A percentile compares a stretch with the other conserved stretches of the same genome.
Conservation (phyloP, 1,140 invertebrate species). For the Anthonomus grandis region DNA sequence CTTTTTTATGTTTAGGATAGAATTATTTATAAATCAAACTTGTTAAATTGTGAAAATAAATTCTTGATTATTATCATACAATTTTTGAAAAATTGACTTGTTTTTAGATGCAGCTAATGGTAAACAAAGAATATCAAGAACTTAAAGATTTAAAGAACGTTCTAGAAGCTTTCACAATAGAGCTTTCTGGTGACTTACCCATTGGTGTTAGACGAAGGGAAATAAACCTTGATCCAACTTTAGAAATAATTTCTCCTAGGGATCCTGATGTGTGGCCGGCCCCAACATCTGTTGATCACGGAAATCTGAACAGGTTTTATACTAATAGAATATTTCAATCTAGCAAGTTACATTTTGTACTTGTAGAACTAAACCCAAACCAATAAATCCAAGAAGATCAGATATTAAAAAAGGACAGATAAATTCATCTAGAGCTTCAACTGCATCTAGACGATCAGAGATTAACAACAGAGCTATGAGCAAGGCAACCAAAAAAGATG, state of each 20-base stretch:
- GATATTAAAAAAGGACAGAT: slow-evolving; percentile 35
- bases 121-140: slow-evolving; percentile 86
- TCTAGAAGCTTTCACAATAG: slow-evolving; percentile 48
- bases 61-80: background rate
- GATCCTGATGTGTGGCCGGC: slow-evolving; percentile 91
- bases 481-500: slow-evolving; percentile 40
- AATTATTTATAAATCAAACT: no score
- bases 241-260: slow-evolving; percentile 48
- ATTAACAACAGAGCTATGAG: slow-evolving; percentile 13
- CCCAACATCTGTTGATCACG: slow-evolving; percentile 77
- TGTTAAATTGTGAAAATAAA: background rate
- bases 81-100: background rate
- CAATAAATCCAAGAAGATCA: slow-evolving; percentile 34
- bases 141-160: slow-evolving; percentile 78
- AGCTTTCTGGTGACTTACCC: slow-evolving; percentile 42
- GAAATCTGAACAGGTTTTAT: slow-evolving; percentile 20
- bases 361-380: slow-evolving; percentile 37
- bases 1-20: no score
- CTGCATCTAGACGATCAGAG: slow-evolving; percentile 34
- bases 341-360: slow-evolving; percentile 12
- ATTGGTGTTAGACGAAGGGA: slow-evolving; percentile 39
- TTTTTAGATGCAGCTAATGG: slow-evolving; percentile 80
- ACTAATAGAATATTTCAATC: background rate
- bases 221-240: slow-evolving; percentile 10
- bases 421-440: slow-evolving; percentile 34